phyloP scores from a whole-genome alignment of 2,797 vertebrate species.

The Takifugu ocellatus region DNA sequence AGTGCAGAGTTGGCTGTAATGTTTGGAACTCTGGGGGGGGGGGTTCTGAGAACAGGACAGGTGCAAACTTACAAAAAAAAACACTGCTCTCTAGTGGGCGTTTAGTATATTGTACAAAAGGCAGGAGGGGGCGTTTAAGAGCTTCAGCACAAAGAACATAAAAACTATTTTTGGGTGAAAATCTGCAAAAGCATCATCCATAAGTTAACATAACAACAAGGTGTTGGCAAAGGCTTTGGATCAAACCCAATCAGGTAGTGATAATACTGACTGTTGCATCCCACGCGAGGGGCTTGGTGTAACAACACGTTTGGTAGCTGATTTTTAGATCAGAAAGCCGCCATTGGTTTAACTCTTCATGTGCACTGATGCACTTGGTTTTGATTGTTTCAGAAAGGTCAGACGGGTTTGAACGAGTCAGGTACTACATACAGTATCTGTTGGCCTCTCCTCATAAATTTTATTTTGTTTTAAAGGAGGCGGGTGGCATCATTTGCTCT shows the following conservation, averaged over 20 bases:
- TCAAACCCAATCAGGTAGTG: conserved; percentile 16
- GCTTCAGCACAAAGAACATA: conserved; percentile 47
- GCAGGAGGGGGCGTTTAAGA: conserved; percentile 26
- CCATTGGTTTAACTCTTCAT: conserved; percentile 21
- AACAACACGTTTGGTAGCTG: conserved; percentile 60
- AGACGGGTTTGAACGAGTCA: conserved; percentile 31
- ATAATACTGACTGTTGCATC: conserved; percentile 71
- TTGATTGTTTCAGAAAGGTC: too few relatives aligned
- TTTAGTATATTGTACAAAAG: conserved; percentile 40
- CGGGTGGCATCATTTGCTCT: conserved; percentile 27
- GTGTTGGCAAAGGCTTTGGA: conserved; percentile 28
- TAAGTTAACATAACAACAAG: conserved; percentile 67
- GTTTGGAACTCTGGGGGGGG: neutral
- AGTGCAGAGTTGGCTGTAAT: conserved; percentile 19
- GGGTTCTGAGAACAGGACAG: conserved; percentile 33
- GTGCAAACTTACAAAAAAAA: conserved; percentile 61
- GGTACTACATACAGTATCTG: conserved; percentile 26
- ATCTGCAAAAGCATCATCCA: conserved; percentile 59
- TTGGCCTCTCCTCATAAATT: conserved; percentile 19
- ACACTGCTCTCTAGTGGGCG: conserved; percentile 72
- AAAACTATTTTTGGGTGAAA: conserved; percentile 47
- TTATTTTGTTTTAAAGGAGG: conserved; percentile 20
- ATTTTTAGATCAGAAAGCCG: conserved; percentile 14
- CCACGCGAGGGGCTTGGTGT: conserved; percentile 51
- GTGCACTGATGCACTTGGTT: neutral